Evolutionary conservation across 2,888 invertebrate species (phyloP), one percentile per base, ranked within the genome.

Genomic region (Tetranychus piercei): DNA sequence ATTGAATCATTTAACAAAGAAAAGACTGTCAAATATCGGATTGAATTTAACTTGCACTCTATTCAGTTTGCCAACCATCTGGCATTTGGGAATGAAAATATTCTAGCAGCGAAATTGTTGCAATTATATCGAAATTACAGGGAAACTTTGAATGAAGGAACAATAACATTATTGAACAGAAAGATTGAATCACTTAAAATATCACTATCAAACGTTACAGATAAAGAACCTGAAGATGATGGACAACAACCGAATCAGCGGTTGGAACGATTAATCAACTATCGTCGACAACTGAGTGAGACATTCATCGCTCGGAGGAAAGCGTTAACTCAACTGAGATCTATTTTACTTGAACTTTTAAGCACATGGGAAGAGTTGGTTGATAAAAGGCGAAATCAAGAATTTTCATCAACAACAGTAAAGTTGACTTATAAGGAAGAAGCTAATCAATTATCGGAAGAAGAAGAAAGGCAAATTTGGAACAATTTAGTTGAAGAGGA

Each of bases 401-500:
- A 43, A 22, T 71, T 43, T 45, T 44, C 45, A n/a, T 71, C 71
- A 20, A 71, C 71, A 43, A 71, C 69, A n/a, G 69, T 69, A 1
- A 69, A 23, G 34, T 44, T 71, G 45, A 44, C 20, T 5, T 71
- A 44, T 18, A 43, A 34, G 11, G 71, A 71, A 43, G 44, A 44
- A 15, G 71, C 20, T 8, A 44, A 43, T 22, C 69, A 69, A 44
- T 20, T 23, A 4, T n/a, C n/a, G 4, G 71, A 71, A 45, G 71
- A 71, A 44, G 34, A 44, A 18, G 71, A 71, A 20, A 71, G 34
- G 34, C 5, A n/a, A 1, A 44, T 34, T 8, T 71, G 44, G 44
- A 45, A 43, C 44, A 45, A 71, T n/a, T 20, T 71, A 15, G 71
- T 71, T 6, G 83, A 87, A 23, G 85, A 85, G 75, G 87, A 86